A percentile compares a stretch with the other conserved stretches of the same genome.
Evolutionary conservation across 2,888 invertebrate genomes (phyloP).

Genomic region (Chrysolina oricalcia): DNA sequence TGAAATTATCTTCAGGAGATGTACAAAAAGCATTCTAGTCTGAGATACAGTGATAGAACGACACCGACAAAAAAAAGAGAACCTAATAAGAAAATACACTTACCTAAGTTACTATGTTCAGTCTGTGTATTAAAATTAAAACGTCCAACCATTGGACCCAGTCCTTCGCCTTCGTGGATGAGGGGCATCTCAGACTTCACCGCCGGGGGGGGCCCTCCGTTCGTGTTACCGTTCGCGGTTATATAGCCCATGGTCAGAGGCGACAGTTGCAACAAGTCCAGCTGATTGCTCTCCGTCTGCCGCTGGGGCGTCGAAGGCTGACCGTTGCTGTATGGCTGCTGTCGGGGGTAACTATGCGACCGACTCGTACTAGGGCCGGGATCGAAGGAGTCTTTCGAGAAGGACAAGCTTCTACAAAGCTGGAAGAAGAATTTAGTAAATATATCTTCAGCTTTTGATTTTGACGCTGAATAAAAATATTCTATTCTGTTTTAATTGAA

Average conservation of each 20-base stretch:
- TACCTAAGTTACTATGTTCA: conserved; percentile 53
- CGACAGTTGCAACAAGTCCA: conserved; percentile 43
- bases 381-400: conserved; percentile 61
- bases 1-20: too few relatives aligned
- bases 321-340: conserved; percentile 21
- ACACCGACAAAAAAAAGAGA: too few relatives aligned
- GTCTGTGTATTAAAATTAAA: conserved; percentile 51
- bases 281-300: conserved; percentile 42
- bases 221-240: conserved; percentile 25
- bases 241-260: conserved; percentile 44
- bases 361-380: conserved; percentile 44
- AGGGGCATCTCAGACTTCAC: conserved; percentile 74
- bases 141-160: conserved; percentile 83
- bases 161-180: conserved; percentile 81
- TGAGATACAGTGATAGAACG: too few relatives aligned
- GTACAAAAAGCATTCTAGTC: too few relatives aligned
- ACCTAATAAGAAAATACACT: conserved; percentile 13
- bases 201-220: background rate
- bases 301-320: conserved; percentile 20
- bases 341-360: conserved; percentile 33
- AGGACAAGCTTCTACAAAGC: conserved; percentile 68
- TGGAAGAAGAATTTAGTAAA: conserved; percentile 54
- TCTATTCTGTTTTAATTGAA: too few relatives aligned
- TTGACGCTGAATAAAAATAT: too few relatives aligned
- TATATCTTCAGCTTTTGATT: too few relatives aligned